Conservation (phyloP, 2,113 vertebrate genomes). For the Caranx ignobilis region DNA sequence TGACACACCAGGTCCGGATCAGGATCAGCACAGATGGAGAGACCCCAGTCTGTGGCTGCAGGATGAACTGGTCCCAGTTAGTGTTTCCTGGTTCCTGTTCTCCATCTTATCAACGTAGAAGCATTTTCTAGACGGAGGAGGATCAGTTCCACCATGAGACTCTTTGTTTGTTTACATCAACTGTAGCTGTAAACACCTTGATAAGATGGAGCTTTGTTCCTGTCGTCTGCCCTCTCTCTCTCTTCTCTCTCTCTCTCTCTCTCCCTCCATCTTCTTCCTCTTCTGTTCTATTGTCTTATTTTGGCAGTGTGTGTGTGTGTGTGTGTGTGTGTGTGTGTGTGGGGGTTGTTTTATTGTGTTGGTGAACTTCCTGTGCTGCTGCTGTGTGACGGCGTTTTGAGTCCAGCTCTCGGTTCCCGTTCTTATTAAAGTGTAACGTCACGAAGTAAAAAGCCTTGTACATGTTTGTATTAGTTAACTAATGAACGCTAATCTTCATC, state of each 20-base stretch:
- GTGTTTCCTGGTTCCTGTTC: neutral
- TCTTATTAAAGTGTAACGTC: conserved; percentile 64
- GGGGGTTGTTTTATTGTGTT: conserved; percentile 39
- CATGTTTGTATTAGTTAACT: conserved; percentile 71
- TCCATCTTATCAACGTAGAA: neutral
- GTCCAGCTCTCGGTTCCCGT: conserved; percentile 44
- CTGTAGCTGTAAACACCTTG: neutral
- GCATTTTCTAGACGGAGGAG: no score
- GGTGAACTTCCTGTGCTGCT: conserved; percentile 62
- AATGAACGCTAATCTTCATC: conserved; percentile 81
- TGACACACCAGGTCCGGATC: no score
- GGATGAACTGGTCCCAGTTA: neutral
- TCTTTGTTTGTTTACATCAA: no score
- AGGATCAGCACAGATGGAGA: neutral
- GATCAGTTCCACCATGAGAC: no score
- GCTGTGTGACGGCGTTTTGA: conserved; percentile 38
- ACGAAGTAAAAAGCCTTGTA: conserved; percentile 60
- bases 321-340: neutral
- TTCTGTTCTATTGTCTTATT: neutral
- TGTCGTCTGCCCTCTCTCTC: neutral
- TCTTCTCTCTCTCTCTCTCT: neutral
- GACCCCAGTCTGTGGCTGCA: neutral
- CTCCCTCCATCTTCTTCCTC: neutral
- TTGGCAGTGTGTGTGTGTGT: conserved; percentile 24
- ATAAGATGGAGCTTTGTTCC: neutral